Conservation (phyloP, 2,888 invertebrate species). For the Apodemia hepburni region DNA sequence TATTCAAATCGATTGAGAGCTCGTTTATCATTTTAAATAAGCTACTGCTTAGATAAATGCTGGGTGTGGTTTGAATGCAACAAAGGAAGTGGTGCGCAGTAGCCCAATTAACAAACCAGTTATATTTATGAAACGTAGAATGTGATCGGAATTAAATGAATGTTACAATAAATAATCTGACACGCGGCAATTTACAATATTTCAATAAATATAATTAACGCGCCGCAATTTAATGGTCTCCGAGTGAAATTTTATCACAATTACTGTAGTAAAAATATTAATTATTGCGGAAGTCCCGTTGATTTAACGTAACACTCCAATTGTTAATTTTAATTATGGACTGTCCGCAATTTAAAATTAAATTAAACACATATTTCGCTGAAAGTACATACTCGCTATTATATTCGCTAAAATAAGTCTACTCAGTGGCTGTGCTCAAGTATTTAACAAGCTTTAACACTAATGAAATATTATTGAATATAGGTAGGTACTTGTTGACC, state of each 20-base stretch:
- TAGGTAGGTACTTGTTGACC: no score
- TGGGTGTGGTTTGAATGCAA: slow-evolving; percentile 70
- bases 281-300: slow-evolving; percentile 11
- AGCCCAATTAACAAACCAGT: slow-evolving; percentile 68
- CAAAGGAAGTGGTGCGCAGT: slow-evolving; percentile 65
- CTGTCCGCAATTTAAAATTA: slow-evolving; percentile 5
- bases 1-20: slow-evolving; percentile 79
- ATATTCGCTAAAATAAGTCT: no score
- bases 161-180: slow-evolving; percentile 30
- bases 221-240: neutral
- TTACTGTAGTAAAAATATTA: slow-evolving; percentile 12
- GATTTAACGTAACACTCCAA: slow-evolving; percentile 4
- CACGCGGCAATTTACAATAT: slow-evolving; percentile 33
- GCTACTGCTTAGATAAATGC: slow-evolving; percentile 77
- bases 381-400: no score
- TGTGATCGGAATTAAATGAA: slow-evolving; percentile 33
- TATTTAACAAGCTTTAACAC: no score
- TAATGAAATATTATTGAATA: no score
- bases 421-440: no score
- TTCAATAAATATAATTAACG: slow-evolving; percentile 11
- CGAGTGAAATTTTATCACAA: slow-evolving; percentile 14
- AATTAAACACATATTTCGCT: neutral
- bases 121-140: slow-evolving; percentile 49
- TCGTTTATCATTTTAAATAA: slow-evolving; percentile 79
- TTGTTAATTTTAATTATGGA: slow-evolving; percentile 14